Percentiles rank a stretch among this genome's conserved stretches.
These are phyloP conservation scores for Cybosia mesomella DNA, from an alignment of 2,888 invertebrate species.

Conservation along the genomic window DNA sequence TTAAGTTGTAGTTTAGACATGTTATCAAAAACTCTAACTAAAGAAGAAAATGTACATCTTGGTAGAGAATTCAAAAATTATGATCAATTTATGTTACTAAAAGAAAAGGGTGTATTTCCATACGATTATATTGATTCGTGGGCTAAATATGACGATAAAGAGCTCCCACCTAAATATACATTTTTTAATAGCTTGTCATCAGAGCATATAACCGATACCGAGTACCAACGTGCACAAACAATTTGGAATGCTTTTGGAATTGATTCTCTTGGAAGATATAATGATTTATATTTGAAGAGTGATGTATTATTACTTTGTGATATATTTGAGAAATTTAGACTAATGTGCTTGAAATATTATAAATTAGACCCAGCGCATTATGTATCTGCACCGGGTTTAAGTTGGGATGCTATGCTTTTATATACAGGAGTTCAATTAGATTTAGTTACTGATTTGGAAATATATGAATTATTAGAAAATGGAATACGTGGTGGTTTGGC, in stretches of 20 bases:
- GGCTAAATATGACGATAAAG: not conserved
- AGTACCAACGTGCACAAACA: not conserved
- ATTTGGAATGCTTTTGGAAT: not conserved
- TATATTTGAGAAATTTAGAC: not conserved
- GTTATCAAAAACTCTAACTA: conserved; percentile 4
- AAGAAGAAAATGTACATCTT: not conserved
- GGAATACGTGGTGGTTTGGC: not conserved
- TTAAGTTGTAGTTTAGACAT: conserved; percentile 7
- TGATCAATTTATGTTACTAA: not conserved
- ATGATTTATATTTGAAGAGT: not conserved
- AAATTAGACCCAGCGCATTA: not conserved
- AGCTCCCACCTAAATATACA: not conserved
- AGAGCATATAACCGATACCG: not conserved
- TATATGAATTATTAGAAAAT: not conserved
- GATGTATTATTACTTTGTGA: not conserved
- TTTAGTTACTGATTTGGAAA: not conserved
- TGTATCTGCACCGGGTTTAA: not conserved
- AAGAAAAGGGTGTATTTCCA: not conserved
- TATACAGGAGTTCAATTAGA: not conserved
- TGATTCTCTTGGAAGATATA: not conserved
- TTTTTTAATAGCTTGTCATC: not conserved
- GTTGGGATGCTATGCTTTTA: not conserved
- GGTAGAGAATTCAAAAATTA: not conserved
- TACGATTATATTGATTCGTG: not conserved
- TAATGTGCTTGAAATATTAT: not conserved